Evolutionary conservation across 2,113 vertebrate genomes (phyloP).

Genomic region (Sus scrofa): T2T-Sscrofa CM000824.6:138481501-138482000

Average conservation of each 20-base stretch:
- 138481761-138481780: background rate
- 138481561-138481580: background rate
- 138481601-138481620: background rate
- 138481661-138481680: background rate
- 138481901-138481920: background rate
- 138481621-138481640: background rate
- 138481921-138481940: background rate
- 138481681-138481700: background rate
- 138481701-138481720: background rate
- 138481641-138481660: background rate
- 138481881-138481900: background rate
- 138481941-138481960: background rate
- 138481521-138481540: background rate
- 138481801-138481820: background rate
- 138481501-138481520: background rate
- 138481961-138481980: background rate
- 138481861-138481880: background rate
- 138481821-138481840: background rate
- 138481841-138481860: background rate
- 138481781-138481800: background rate
- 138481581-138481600: background rate
- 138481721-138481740: background rate
- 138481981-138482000: background rate
- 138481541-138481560: background rate
- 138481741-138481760: rapidly evolving